Percentiles rank a stretch among this genome's conserved stretches.
These are phyloP conservation scores for Aldrovandia affinis DNA, from an alignment of 2,797 vertebrate species.

Conservation along the genomic window DNA sequence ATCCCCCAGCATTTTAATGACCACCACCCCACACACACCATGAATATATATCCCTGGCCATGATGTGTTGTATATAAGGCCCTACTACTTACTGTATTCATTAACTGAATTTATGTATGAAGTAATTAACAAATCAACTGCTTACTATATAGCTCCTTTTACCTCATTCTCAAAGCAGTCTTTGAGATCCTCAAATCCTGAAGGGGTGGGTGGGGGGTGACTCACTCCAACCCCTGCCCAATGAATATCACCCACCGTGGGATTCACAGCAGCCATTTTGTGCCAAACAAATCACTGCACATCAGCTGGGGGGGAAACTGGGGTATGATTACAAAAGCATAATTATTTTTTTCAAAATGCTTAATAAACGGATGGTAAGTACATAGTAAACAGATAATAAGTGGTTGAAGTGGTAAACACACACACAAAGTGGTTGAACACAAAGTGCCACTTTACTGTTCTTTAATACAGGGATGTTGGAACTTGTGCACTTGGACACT, in stretches of 20 bases:
- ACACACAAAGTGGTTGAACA: neutral
- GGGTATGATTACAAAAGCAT: constrained; percentile 7
- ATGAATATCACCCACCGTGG: neutral
- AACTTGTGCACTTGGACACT: neutral
- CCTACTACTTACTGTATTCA: neutral
- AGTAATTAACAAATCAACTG: neutral
- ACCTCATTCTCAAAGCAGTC: neutral
- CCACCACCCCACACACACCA: neutral
- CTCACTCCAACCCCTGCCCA: neutral
- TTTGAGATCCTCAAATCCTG: neutral
- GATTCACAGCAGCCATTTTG: neutral
- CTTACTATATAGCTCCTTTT: neutral
- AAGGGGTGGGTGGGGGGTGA: neutral
- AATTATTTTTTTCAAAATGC: neutral
- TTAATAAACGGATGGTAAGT: constrained; percentile 8
- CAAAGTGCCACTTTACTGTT: neutral
- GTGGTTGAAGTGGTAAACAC: neutral
- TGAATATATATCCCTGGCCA: neutral
- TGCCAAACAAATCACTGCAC: neutral
- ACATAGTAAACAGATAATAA: neutral
- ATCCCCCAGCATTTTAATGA: neutral
- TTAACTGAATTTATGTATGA: neutral
- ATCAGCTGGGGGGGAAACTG: neutral
- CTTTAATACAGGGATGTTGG: neutral
- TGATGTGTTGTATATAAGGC: neutral